phyloP scores from a whole-genome alignment of 1,140 invertebrate genomes.

The Nomia melanderi region DNA sequence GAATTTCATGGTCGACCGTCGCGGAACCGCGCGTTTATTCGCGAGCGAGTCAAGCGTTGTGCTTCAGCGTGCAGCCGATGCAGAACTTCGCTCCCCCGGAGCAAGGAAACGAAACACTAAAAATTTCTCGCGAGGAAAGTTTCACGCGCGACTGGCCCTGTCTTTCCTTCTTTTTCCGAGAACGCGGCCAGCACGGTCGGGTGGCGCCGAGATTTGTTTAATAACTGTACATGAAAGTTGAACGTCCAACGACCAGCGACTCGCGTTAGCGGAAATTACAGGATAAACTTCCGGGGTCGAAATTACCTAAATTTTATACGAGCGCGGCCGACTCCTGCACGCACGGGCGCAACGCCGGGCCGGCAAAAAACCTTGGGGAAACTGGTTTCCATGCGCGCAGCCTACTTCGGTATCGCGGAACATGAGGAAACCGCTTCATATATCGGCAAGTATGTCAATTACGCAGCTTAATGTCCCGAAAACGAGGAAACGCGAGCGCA shows the following conservation, averaged over 20 bases:
- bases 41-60: too few relatives aligned
- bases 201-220: not conserved
- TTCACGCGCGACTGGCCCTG: too few relatives aligned
- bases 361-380: not conserved
- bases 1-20: too few relatives aligned
- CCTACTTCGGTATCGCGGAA: not conserved
- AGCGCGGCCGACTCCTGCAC: not conserved
- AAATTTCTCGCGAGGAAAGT: too few relatives aligned
- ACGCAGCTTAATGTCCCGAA: not conserved
- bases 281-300: not conserved
- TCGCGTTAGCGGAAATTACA: not conserved
- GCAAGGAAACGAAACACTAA: too few relatives aligned
- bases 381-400: not conserved
- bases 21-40: too few relatives aligned
- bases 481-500: not conserved
- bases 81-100: too few relatives aligned
- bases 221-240: slow-evolving; percentile 2
- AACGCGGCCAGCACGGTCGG: not conserved
- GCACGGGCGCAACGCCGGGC: too few relatives aligned
- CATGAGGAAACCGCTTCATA: not conserved
- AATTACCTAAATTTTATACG: not conserved
- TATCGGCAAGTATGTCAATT: not conserved
- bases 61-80: too few relatives aligned
- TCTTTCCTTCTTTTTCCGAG: not conserved
- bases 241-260: not conserved